A percentile compares a stretch with the other conserved stretches of the same genome.
These are phyloP conservation scores for Notechis scutatus DNA, from an alignment of 2,113 vertebrate genomes.

Conservation along the genomic window DNA sequence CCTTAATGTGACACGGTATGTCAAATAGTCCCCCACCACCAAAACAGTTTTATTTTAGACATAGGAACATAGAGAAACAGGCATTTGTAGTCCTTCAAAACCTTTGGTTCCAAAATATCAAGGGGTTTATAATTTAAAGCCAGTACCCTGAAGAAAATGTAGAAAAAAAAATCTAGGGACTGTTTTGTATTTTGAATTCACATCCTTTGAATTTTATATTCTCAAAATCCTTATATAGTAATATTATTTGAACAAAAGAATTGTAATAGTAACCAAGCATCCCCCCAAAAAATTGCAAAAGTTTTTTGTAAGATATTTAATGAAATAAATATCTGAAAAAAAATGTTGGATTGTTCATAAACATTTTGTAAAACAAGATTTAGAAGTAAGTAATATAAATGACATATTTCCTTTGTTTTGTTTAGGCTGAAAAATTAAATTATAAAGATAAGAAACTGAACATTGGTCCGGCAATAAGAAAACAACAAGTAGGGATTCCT, in stretches of 20 bases:
- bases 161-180: not conserved
- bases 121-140: not conserved
- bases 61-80: not conserved
- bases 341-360: not conserved
- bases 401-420: slow-evolving; percentile 37
- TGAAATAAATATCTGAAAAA: not conserved
- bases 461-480: slow-evolving; percentile 83
- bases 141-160: not conserved
- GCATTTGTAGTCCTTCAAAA: not conserved
- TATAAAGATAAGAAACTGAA: slow-evolving; percentile 82
- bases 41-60: not conserved
- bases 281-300: not conserved
- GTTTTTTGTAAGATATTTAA: not conserved
- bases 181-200: not conserved
- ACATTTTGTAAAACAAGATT: not conserved
- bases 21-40: not conserved
- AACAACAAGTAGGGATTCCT: slow-evolving; percentile 69
- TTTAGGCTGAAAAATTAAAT: slow-evolving; percentile 76
- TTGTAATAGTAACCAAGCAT: not conserved
- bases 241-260: not conserved
- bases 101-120: not conserved
- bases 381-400: not conserved
- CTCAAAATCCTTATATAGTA: not conserved
- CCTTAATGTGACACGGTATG: not conserved
- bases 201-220: not conserved